Percentiles rank a stretch among this genome's conserved stretches.
phyloP scores from a whole-genome alignment of 2,113 vertebrate species.

The Syrrhaptes paradoxus region DNA sequence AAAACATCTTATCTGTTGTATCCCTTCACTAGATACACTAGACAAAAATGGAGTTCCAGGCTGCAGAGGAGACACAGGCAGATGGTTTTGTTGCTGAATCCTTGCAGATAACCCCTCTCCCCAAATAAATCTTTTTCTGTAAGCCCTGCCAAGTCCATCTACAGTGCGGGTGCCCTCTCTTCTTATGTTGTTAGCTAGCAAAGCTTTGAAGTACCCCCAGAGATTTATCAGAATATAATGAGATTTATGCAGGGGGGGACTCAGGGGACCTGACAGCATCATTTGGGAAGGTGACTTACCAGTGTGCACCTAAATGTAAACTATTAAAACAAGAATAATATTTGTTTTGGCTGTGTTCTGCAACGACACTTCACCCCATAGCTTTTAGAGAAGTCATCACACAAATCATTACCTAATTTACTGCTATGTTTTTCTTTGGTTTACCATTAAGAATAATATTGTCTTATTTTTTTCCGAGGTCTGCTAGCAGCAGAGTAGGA shows the following conservation, averaged over 20 bases:
- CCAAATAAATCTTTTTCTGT: background rate
- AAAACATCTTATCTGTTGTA: background rate
- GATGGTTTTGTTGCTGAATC: background rate
- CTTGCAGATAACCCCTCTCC: background rate
- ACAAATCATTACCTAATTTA: background rate
- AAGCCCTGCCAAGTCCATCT: background rate
- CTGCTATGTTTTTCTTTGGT: background rate
- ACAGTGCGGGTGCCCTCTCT: background rate
- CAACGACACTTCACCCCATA: background rate
- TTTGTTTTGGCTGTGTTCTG: background rate
- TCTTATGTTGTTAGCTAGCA: background rate
- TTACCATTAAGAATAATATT: background rate
- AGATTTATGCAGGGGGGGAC: background rate
- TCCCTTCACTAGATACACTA: background rate
- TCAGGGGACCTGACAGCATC: background rate
- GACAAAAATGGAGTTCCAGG: background rate
- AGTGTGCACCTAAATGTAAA: background rate
- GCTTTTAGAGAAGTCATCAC: background rate
- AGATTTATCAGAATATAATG: background rate
- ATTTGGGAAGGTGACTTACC: background rate
- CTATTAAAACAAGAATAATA: background rate
- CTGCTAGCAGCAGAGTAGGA: background rate
- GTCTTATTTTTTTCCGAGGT: background rate
- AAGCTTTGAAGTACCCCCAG: background rate
- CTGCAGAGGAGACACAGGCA: background rate